Base-by-base conservation (phyloP, 2,113 vertebrate genomes). In the Odontophorus gujanensis region DNA sequence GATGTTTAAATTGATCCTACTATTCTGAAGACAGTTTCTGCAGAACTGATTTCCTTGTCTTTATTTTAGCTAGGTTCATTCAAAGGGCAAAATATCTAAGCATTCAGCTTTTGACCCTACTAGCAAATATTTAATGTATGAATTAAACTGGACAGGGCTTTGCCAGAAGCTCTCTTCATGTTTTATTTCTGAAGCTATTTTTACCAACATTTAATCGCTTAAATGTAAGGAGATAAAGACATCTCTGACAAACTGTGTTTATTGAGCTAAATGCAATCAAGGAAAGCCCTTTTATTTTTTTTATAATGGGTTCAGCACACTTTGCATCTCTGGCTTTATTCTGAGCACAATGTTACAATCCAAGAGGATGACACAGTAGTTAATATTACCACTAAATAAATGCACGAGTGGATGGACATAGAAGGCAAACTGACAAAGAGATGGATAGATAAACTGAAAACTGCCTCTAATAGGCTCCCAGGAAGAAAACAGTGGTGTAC, bases 91-190 rank as follows among this genome's bases (percentile, higher is more conserved):
- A 97, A 95, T 96, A 96, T 81, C 78, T 93, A 92, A 96, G 97
- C 95, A 95, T 95, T 85, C 94, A 96, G 97, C 89, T 83, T 97
- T 97, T 96, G 96, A 98, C 97, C 97, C 96, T 92, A 96, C 92
- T 95, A 95, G 97, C 96, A 97, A 97, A 97, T 97, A 98, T 97
- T 97, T 97, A 97, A 98, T 96, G 95, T 98, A 96, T 96, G 97
- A 98, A 98, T 97, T 94, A 96, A 97, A 97, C 96, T 74, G 90
- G 87, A 97, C 96, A 97, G 97, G 95, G 94, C 93, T 95, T 95
- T 96, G 96, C 97, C 97, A 94, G 94, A 87, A 97, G 97, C 94
- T 95, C 94, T 97, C 93, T 95, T 96, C 91, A 58, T 92, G 90
- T 95, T 97, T 97, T 96, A 96, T 97, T 96, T 98, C 97, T 94